Conservation (phyloP, 2,797 vertebrate species). For the Macrochelys suwanniensis region DNA sequence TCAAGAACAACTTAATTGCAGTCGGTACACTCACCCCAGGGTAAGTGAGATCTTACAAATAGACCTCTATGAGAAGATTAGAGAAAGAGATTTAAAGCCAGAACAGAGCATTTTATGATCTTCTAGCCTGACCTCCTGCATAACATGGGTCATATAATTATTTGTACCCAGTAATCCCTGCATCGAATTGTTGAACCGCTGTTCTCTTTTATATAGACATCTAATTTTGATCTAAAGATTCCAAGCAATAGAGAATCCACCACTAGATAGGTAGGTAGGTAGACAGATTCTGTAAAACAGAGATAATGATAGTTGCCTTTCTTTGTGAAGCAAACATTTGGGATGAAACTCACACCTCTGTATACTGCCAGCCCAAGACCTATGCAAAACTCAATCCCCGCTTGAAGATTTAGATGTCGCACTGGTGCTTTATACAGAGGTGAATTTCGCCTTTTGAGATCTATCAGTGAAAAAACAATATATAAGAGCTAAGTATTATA, state of each 20-base stretch:
- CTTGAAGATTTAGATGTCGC: neutral
- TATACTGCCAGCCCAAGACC: neutral
- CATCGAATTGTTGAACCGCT: neutral
- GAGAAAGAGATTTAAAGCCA: neutral
- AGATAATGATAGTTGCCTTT: neutral
- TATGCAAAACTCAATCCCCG: neutral
- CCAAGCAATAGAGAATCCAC: neutral
- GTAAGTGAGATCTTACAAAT: neutral
- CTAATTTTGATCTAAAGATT: neutral
- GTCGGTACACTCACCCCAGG: neutral
- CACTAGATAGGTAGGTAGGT: neutral
- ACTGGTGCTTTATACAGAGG: neutral
- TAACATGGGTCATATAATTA: neutral
- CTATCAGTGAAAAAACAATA: neutral
- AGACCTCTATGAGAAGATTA: too few species aligned
- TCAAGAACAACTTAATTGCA: neutral
- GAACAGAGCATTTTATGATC: neutral
- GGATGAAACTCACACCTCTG: neutral
- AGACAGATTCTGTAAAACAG: neutral
- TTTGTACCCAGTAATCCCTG: neutral
- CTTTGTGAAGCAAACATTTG: neutral
- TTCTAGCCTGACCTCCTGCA: neutral
- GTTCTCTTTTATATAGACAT: neutral
- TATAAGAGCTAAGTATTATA: neutral
- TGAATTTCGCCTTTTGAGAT: neutral